Base-by-base conservation (phyloP, 2,888 invertebrate genomes). In the Tachina fera region DNA sequence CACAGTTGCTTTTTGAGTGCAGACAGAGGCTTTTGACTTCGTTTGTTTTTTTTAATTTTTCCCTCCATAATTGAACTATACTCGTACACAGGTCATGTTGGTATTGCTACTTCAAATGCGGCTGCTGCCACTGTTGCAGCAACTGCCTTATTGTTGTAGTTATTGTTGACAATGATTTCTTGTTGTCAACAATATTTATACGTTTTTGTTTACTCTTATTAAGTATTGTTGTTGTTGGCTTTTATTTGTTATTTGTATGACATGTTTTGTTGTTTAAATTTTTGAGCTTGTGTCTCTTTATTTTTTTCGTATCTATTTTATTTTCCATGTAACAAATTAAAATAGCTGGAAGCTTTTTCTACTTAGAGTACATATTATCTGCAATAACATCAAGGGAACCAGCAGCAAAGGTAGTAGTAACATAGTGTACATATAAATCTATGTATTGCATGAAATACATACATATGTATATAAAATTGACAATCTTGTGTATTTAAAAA, bases 231-330 rank as follows among this genome's bases (percentile, higher is more conserved):
- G 45, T 76, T 77, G 49, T 74, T 81, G 86, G 80, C 88, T 89
- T 87, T 83, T 88, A 87, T 87, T 87, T 86, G 79, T 83, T 89
- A 87, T 85, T 82, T 81, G 79, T 87, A 83, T 88, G 90, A 89
- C 89, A 90, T 88, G 72, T 90, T 88, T 87, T 89, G 80, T 84
- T 86, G 47, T 80, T 76, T 72, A 51, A 72, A 72, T 72, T 72
- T 83, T 80, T 78, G 47, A 74, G 77, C 53, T 53, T 22, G 49
- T 49, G 11, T 68, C 60, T 58, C 49, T 67, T 14, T 19, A 41
- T 68, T 31, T 65, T n/a, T n/a, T 39, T 72, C 43, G 1, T 56
- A 16, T 47, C 63, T 65, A 79, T 71, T 79, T 53, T 49, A 9
- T 53, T 68, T 51, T 67, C 70, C 47, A 61, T 61, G 81, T 75